Evolutionary conservation across 2,797 vertebrate species (phyloP).

Genomic region (Scleropages formosus): DNA sequence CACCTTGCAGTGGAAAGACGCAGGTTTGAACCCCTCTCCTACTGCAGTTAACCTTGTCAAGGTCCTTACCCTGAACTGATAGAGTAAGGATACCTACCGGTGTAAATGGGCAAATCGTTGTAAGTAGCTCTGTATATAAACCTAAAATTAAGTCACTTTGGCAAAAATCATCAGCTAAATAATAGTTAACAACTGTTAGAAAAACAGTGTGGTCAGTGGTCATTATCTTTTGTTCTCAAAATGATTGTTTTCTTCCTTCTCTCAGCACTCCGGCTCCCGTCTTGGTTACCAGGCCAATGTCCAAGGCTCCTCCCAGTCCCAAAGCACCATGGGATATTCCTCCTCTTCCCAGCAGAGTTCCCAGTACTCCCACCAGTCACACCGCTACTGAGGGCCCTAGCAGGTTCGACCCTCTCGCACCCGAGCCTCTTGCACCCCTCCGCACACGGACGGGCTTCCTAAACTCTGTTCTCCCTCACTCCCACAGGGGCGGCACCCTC

Average conservation of each 20-base stretch:
- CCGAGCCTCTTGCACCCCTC: neutral
- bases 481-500: neutral
- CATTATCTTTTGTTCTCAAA: neutral
- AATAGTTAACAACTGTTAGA: neutral
- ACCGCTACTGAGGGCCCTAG: conserved; percentile 81
- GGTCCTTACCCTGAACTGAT: no score
- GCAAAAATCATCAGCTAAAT: no score
- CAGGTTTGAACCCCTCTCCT: no score
- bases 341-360: conserved; percentile 91
- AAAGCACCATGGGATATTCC: conserved; percentile 91
- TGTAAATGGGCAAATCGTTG: no score
- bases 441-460: conserved; percentile 36
- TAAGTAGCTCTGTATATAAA: no score
- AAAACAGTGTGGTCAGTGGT: neutral
- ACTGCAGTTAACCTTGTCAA: no score
- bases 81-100: no score
- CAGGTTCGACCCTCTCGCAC: conserved; percentile 33
- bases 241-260: conserved; percentile 4
- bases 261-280: conserved; percentile 87
- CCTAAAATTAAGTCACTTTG: no score
- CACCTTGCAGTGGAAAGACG: no score
- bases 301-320: conserved; percentile 91
- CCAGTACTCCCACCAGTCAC: conserved; percentile 88
- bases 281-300: conserved; percentile 97
- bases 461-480: neutral